phyloP scores from a whole-genome alignment of 2,797 vertebrate species.

The Periparus ater region DNA sequence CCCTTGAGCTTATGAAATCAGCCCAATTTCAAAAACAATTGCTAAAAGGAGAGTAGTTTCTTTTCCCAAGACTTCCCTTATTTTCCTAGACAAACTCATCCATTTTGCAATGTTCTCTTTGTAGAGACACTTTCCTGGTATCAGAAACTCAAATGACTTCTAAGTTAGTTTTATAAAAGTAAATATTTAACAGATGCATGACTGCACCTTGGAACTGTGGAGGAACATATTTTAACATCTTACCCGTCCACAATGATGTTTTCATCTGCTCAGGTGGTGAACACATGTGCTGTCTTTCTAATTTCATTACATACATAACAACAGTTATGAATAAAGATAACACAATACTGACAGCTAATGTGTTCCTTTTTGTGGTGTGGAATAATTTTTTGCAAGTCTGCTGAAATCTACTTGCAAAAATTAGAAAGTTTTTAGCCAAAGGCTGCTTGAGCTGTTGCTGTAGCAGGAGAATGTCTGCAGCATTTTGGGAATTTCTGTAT shows the following conservation, averaged over 20 bases:
- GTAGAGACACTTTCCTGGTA: background rate
- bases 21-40: background rate
- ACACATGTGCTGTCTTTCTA: constrained; percentile 55
- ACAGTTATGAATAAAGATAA: constrained; percentile 38
- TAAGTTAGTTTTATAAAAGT: constrained; percentile 17
- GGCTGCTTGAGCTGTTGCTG: background rate
- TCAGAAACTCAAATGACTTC: background rate
- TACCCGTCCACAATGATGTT: constrained; percentile 4
- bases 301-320: constrained; percentile 35
- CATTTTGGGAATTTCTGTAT: background rate
- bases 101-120: constrained; percentile 2
- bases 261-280: constrained; percentile 54
- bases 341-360: background rate
- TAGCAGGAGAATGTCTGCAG: background rate
- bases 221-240: constrained; percentile 36
- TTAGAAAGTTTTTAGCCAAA: background rate
- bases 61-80: background rate
- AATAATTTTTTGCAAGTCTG: background rate
- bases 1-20: constrained; percentile 7
- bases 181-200: constrained; percentile 56
- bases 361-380: background rate
- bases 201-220: background rate
- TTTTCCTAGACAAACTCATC: constrained; percentile 8
- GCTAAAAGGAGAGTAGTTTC: background rate
- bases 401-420: background rate